Evolutionary conservation across 2,113 vertebrate genomes (phyloP), one percentile per base, ranked within the genome.

Genomic region (Suricata suricatta): DNA sequence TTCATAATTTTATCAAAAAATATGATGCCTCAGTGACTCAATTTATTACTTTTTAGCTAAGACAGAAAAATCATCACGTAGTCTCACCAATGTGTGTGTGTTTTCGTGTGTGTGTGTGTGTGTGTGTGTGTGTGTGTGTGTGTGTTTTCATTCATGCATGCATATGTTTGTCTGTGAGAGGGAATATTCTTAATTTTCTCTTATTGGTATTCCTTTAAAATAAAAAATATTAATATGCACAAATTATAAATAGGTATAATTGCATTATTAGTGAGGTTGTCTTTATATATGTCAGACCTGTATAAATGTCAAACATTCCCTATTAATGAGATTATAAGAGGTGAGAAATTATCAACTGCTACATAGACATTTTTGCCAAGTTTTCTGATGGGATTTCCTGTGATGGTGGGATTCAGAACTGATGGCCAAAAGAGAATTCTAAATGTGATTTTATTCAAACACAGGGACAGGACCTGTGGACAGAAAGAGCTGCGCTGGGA

Each of bases 221-320:
- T 95, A 82, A 64, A 95, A 80, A 96, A 79, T 98, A 92, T 95
- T 97, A 98, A 98, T 97, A 98, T 35, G 64, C 54, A 84, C 77
- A 74, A 88, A 96, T 97, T 98, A 97, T 97, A 98, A 98, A 97
- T 98, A 98, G 95, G 64, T 94, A 76, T 86, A 94, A 98, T 98
- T 98, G 93, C 91, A 95, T 96, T 98, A 97, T 97, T 98, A 98
- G 97, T 97, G 97, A 97, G 63, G 72, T 93, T 96, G 95, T 93
- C 96, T 81, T 96, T 97, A 41, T 41, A 41, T 41, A 41, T 41
- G 41, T 41, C 41, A 41, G 41, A 41, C 41, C 41, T 41, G 41
- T 50, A 97, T 97, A 98, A 98, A 98, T 98, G 96, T 97, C 96
- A 98, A 79, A 82, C 17, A 72, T 68, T 93, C 90, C 81, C 96